Evolutionary conservation across 2,113 vertebrate species (phyloP).

Genomic region (Edolisoma coerulescens): DNA sequence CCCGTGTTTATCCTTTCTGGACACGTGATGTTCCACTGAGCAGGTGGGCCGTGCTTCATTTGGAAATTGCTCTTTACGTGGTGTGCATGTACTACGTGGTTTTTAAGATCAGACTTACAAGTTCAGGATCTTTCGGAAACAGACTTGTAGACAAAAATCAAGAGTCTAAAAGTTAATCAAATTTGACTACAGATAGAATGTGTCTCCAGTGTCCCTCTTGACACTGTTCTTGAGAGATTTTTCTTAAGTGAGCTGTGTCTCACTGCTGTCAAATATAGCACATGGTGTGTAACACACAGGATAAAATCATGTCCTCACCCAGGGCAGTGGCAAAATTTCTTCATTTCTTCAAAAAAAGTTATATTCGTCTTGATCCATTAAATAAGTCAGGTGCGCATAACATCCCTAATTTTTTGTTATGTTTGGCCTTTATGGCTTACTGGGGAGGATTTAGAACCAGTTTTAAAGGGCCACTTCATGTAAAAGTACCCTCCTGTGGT

Average conservation of each 20-base stretch:
- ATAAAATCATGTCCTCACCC: neutral
- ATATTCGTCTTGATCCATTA: neutral
- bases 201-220: neutral
- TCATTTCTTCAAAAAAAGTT: neutral
- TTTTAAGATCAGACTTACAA: neutral
- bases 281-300: neutral
- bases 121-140: neutral
- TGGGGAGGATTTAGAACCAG: neutral
- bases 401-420: neutral
- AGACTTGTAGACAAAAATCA: neutral
- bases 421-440: neutral
- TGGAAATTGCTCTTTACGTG: neutral
- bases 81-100: accelerated
- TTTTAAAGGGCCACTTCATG: neutral
- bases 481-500: neutral
- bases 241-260: neutral
- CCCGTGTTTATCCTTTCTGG: slow-evolving; percentile 87
- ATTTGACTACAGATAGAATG: neutral
- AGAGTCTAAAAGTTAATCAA: neutral
- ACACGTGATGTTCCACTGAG: slow-evolving; percentile 81
- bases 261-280: neutral
- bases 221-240: neutral
- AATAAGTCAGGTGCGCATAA: neutral
- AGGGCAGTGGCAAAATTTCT: neutral
- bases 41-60: slow-evolving; percentile 69